A percentile compares a stretch with the other conserved stretches of the same genome.
Evolutionary conservation across 92 coral and sea anemone genomes (phyloP).

Genomic region (Zoanthus sansibaricus): DNA sequence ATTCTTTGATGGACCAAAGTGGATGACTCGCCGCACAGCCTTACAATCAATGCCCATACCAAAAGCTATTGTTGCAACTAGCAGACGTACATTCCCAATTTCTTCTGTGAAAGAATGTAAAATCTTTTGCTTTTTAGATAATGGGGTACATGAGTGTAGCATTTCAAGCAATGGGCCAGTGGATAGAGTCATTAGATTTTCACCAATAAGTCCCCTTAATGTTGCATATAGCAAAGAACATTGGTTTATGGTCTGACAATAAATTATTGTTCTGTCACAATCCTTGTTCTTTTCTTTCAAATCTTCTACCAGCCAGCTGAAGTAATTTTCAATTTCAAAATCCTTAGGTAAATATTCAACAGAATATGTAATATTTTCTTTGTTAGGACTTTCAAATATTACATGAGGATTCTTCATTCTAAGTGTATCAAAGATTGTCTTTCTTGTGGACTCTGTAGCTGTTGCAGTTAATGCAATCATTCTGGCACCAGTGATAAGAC

Average conservation of each 20-base stretch:
- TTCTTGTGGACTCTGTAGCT: no score
- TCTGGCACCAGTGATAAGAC: no score
- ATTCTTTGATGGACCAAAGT: constrained; percentile 76
- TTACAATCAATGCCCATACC: constrained; percentile 61
- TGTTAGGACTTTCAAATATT: no score
- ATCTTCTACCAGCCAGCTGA: no score
- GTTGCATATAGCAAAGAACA: constrained; percentile 72
- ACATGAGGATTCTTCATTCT: no score
- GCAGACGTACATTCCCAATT: background rate
- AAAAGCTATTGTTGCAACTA: background rate
- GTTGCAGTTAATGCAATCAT: no score
- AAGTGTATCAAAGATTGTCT: no score
- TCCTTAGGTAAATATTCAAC: no score
- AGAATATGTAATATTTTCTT: no score
- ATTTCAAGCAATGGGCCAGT: background rate
- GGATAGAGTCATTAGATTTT: background rate
- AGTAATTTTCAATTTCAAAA: no score
- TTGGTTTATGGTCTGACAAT: constrained; percentile 78
- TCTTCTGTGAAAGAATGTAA: background rate
- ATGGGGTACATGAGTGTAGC: background rate
- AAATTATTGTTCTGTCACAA: constrained; percentile 48
- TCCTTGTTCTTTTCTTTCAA: no score
- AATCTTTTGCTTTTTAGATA: background rate
- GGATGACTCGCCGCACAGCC: constrained; percentile 63
- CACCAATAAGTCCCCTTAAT: constrained; percentile 64